These are phyloP conservation scores for Drosophila kanekoi DNA, from an alignment of 2,888 invertebrate species.

Conservation along the genomic window DNA sequence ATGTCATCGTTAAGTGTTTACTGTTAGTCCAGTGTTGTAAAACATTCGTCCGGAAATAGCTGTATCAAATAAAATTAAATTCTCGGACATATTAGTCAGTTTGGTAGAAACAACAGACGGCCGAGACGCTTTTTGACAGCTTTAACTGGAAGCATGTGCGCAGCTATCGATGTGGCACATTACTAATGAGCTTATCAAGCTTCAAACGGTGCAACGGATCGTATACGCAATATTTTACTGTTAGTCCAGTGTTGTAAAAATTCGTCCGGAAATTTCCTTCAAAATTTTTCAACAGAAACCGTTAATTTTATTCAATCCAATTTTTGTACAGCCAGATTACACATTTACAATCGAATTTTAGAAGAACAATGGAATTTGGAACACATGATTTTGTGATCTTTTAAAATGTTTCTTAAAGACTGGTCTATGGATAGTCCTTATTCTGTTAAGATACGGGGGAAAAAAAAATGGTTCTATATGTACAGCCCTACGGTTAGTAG, in stretches of 20 bases:
- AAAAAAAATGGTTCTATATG: background rate
- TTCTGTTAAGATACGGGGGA: background rate
- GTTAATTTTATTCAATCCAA: background rate
- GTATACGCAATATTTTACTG: too few relatives aligned
- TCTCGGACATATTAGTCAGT: slow-evolving; percentile 9
- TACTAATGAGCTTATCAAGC: too few relatives aligned
- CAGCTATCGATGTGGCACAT: too few relatives aligned
- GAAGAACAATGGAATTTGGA: slow-evolving; percentile 27
- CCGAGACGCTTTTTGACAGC: slow-evolving; percentile 9
- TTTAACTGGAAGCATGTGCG: slow-evolving; percentile 11
- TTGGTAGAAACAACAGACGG: background rate
- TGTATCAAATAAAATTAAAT: too few relatives aligned
- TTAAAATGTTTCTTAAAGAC: too few relatives aligned
- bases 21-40: too few relatives aligned
- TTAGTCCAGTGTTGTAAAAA: too few relatives aligned
- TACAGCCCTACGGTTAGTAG: background rate
- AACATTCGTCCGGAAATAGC: too few relatives aligned
- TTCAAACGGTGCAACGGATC: too few relatives aligned
- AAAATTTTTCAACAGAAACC: background rate
- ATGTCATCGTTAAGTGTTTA: too few relatives aligned
- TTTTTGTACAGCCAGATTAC: background rate
- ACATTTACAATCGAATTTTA: slow-evolving; percentile 5
- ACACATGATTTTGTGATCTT: slow-evolving; percentile 3
- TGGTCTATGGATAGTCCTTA: background rate
- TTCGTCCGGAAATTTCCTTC: too few relatives aligned